Evolutionary conservation across 1,140 invertebrate species (phyloP), one percentile per base, ranked within the genome.

Genomic region (Micrasema minimum): DNA sequence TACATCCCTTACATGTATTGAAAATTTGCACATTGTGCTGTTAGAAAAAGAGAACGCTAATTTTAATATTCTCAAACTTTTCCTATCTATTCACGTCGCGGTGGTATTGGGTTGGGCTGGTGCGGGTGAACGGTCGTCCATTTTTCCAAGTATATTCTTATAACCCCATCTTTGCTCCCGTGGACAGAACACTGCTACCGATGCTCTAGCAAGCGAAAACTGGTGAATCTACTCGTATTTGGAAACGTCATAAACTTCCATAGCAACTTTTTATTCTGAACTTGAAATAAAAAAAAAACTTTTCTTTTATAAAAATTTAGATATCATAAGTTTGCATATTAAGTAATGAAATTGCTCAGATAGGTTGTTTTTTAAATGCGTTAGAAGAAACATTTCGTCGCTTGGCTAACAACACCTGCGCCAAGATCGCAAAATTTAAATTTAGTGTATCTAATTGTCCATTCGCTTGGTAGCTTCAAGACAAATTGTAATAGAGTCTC

Each of bases 141-240:
- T 71, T 75, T 75, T 75, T 75, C 73, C 73, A 75, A 75, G 71
- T 75, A 75, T 75, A 71, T 75, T 75, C 71, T 75, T 71, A 67
- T 50, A 50, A 51, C 69, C 72, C 68, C 45, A 64, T 64, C 55
- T 65, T 74, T 26, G 31, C 35, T 61, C 45, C 68, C 66, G 51
- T 53, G 48, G 67, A 70, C 65, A 66, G 62, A 73, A 70, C 50
- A 70, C 26, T 43, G 46, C 67, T 74, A 59, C 64, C 72, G 48
- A 74, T 74, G 68, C 55, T 37, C 50, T 37, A n/a, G 70, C 53
- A 66, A 43, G 65, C 50, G 55, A 55, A 67, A 55, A 67, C n/a
- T n/a, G 10, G 35, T 22, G 55, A 67, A 67, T n/a, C 65, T 53
- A 41, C 38, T 59, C 37, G 55, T 41, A 59, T 64, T 64, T 46